phyloP scores from a whole-genome alignment of 2,113 vertebrate species.

The Lophura nycthemera region DNA sequence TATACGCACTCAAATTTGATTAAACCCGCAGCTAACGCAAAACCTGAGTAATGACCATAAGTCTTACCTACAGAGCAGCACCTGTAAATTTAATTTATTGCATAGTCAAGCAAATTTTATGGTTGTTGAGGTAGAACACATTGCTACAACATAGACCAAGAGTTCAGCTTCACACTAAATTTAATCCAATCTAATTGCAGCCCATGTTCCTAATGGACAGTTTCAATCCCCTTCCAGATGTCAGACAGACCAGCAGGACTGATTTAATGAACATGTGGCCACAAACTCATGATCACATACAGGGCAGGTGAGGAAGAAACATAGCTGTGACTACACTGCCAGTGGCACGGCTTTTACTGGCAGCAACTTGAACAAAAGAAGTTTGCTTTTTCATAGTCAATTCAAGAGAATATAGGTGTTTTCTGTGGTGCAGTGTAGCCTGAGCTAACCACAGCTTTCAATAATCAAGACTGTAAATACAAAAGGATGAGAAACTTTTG shows the following conservation, averaged over 20 bases:
- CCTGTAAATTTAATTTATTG: neutral
- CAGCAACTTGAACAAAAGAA: neutral
- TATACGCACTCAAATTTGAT: neutral
- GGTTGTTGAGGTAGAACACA: neutral
- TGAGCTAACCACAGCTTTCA: neutral
- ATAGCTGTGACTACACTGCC: neutral
- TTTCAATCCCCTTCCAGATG: neutral
- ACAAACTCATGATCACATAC: rapidly evolving
- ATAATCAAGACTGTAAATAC: neutral
- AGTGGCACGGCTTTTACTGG: neutral
- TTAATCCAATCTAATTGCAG: neutral
- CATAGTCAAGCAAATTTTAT: neutral
- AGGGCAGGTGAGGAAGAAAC: neutral
- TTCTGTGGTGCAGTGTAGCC: neutral
- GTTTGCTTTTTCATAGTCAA: neutral
- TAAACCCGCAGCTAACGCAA: neutral
- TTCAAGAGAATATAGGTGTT: neutral
- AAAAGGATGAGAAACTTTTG: neutral
- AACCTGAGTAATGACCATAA: neutral
- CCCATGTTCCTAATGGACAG: neutral
- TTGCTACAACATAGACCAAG: neutral
- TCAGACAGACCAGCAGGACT: neutral
- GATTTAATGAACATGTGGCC: rapidly evolving
- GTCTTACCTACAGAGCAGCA: neutral
- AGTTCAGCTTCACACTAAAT: neutral